Conservation (phyloP, 2,797 vertebrate genomes). For the Hozukius guyotensis region DNA sequence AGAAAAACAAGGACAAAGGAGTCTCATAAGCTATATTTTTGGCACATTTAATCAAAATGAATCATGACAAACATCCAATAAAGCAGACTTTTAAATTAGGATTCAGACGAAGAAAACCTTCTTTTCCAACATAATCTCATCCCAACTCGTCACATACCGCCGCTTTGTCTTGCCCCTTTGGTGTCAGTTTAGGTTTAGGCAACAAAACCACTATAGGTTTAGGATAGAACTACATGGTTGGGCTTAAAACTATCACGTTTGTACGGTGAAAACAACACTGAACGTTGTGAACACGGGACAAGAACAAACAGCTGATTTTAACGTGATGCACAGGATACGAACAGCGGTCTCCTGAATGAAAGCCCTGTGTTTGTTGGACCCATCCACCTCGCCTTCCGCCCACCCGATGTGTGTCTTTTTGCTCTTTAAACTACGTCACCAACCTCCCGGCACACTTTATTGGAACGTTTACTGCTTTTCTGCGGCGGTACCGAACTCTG, state of each 20-base stretch:
- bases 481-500: no score
- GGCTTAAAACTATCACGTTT: neutral
- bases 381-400: no score
- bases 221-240: neutral
- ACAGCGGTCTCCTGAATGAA: neutral
- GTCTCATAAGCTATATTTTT: no score
- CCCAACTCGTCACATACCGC: neutral
- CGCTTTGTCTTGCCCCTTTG: neutral
- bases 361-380: no score
- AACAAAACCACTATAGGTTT: neutral
- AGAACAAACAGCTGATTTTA: neutral
- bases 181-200: neutral
- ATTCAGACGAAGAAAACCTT: no score
- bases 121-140: neutral
- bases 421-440: neutral
- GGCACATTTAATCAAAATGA: no score
- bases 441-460: fast-evolving
- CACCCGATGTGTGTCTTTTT: neutral
- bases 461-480: no score
- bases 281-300: neutral
- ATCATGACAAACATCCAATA: no score
- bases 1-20: no score
- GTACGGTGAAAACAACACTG: neutral
- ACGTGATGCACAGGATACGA: neutral
- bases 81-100: no score